These are phyloP conservation scores for Melanotaenia boesemani DNA, from an alignment of 2,797 vertebrate species.

Conservation along the genomic window DNA sequence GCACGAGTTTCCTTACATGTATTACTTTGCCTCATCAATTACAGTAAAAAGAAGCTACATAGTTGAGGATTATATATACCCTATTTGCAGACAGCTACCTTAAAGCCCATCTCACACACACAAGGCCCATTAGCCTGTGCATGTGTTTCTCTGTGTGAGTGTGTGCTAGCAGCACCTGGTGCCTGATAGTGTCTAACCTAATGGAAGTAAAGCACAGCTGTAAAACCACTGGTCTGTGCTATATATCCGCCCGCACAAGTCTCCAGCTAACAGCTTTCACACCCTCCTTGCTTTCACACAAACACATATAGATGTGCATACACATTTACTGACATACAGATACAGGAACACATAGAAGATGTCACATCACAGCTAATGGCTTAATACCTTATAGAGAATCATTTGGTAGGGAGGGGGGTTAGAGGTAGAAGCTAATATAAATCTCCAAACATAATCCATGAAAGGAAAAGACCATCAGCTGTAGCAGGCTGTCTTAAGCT, in stretches of 20 bases:
- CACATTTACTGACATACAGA: conserved; percentile 44
- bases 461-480: conserved; percentile 73
- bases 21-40: conserved; percentile 71
- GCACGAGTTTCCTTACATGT: conserved; percentile 35
- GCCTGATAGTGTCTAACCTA: conserved; percentile 71
- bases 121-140: conserved; percentile 63
- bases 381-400: conserved; percentile 67
- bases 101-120: conserved; percentile 71
- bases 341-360: conserved; percentile 45
- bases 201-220: conserved; percentile 80
- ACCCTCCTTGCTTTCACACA: conserved; percentile 43
- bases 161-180: conserved; percentile 65
- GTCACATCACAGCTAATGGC: conserved; percentile 57
- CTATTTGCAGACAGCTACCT: conserved; percentile 64
- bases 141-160: conserved; percentile 41
- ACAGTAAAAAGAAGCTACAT: conserved; percentile 62
- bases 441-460: conserved; percentile 73
- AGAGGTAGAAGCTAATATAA: conserved; percentile 63
- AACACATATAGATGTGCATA: conserved; percentile 39
- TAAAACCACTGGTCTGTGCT: conserved; percentile 78
- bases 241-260: conserved; percentile 62
- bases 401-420: conserved; percentile 25
- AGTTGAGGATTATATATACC: conserved; percentile 71
- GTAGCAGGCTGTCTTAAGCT: conserved; percentile 67
- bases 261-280: conserved; percentile 66